Percentiles rank a stretch among this genome's conserved stretches.
Evolutionary conservation across 1,140 invertebrate species (phyloP).

Genomic region (Drosophila aff.): DNA sequence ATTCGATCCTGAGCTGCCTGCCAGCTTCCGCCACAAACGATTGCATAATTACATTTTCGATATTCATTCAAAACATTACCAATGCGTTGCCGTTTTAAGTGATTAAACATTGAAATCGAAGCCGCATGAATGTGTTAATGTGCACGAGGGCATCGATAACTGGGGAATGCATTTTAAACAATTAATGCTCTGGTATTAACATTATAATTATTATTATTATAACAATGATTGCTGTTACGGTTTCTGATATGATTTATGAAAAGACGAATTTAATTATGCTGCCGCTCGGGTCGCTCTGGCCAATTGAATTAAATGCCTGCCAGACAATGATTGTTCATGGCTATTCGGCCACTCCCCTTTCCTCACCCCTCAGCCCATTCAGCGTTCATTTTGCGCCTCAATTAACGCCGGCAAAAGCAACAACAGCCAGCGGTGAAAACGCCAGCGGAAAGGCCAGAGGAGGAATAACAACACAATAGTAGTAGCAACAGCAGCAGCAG

Average conservation of each 20-base stretch:
- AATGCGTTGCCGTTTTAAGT: background rate
- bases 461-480: slow-evolving; percentile 19
- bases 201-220: slow-evolving; percentile 25
- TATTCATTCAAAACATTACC: background rate
- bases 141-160: background rate
- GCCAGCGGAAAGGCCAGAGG: slow-evolving; percentile 21
- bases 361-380: background rate
- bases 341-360: slow-evolving; percentile 9
- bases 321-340: slow-evolving; percentile 32
- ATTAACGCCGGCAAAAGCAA: slow-evolving; percentile 48
- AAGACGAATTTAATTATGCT: slow-evolving; percentile 48
- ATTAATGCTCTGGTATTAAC: slow-evolving; percentile 21
- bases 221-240: slow-evolving; percentile 25
- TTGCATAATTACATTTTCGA: background rate
- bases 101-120: slow-evolving; percentile 9
- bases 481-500: slow-evolving; percentile 10
- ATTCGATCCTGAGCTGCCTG: background rate
- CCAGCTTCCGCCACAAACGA: background rate
- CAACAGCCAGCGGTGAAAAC: slow-evolving; percentile 14
- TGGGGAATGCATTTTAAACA: slow-evolving; percentile 18
- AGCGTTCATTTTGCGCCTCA: slow-evolving; percentile 48
- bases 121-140: slow-evolving; percentile 14
- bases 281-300: background rate
- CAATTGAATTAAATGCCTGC: slow-evolving; percentile 61
- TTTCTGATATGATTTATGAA: slow-evolving; percentile 36